Evolutionary conservation across 2,113 vertebrate genomes (phyloP).

Genomic region (Indicator maculatus): DNA sequence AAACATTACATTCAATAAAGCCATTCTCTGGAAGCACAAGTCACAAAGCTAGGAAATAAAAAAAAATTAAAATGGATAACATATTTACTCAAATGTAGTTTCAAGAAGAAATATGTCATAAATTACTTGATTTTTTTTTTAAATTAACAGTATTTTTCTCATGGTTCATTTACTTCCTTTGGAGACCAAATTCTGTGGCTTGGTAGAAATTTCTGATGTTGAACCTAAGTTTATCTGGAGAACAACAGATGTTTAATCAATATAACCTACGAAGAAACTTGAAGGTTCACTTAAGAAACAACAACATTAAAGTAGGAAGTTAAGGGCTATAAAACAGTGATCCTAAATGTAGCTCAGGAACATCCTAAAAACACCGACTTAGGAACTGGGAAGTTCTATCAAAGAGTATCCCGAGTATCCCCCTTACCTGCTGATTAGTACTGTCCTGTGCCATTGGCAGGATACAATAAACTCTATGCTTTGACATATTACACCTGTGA

Average conservation of each 20-base stretch:
- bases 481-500: neutral
- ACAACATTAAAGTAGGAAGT: neutral
- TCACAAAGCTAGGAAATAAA: neutral
- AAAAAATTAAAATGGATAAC: neutral
- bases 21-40: neutral
- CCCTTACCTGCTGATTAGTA: neutral
- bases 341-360: neutral
- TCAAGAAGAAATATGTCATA: neutral
- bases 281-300: neutral
- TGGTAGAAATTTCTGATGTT: neutral
- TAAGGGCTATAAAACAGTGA: neutral
- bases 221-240: neutral
- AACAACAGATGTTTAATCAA: neutral
- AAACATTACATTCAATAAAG: neutral
- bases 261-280: neutral
- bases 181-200: neutral
- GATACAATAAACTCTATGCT: neutral
- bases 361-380: neutral
- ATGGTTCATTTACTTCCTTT: neutral
- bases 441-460: neutral
- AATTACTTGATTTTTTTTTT: neutral
- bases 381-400: neutral
- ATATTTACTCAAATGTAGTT: neutral
- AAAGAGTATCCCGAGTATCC: neutral
- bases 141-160: neutral